Base-by-base conservation (phyloP, 2,113 vertebrate genomes). In the Mugil cephalus region DNA sequence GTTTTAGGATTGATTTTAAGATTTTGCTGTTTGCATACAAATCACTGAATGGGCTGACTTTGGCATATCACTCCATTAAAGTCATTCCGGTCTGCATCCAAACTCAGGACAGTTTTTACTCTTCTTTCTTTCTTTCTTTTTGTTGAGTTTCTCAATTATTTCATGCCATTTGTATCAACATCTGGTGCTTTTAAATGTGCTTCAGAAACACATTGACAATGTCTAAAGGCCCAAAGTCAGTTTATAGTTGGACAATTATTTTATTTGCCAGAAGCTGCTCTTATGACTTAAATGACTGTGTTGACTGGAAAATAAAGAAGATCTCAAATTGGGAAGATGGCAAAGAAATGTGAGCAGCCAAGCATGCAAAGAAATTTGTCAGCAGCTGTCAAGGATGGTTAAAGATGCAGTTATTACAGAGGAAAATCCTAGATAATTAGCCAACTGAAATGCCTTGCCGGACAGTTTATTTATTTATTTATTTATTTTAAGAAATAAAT, bases 381-480 rank as follows among this genome's bases (percentile, higher is more conserved):
- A 8, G 24, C 71, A 89, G 67, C 73, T 82, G 85, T 74, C 77
- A 77, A 53, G 15, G 55, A 83, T 69, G 46, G 74, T 86, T 86
- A 56, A 71, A 79, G 70, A 72, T 56, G 45, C 62, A 59, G 42
- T 59, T 77, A 69, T 68, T 69, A 72, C 80, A 69, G 63, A 70
- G 70, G 34, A 69, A 67, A 72, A 78, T 58, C 46, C 56, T 13
- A 69, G 66, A 87, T 87, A 89, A 89, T 83, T 81, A 87, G 74
- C 72, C 51, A 77, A 81, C 48, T 79, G 71, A 79, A 84, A 78
- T 70, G 47, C 51, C 71, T 60, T 45, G 35, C 43, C 10, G 8
- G 8, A 11, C 55, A 62, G 58, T 53, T 73, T 58, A n/a, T n/a
- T n/a, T n/a, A n/a, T 69, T 70, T 73, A 3, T 30, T 30, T 30